Base-by-base conservation (phyloP, 2,113 vertebrate genomes). In the Amia ocellicauda region DNA sequence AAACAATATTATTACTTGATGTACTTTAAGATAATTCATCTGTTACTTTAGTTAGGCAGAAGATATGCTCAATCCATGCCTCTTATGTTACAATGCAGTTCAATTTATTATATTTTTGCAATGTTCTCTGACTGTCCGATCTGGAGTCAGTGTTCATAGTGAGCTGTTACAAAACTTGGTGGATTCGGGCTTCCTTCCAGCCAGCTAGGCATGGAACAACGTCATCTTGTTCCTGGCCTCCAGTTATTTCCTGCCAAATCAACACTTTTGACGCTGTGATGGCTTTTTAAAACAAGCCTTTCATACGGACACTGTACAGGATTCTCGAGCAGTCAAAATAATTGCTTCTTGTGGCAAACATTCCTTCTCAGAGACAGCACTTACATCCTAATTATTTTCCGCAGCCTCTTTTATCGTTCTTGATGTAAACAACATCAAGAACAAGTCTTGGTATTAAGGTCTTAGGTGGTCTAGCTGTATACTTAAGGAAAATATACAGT, bases 211-310 rank as follows among this genome's bases (percentile, higher is more conserved):
- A 19, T 26, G 26, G 29, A n/a, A 63, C 53, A 58, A 13, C 36
- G n/a, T 64, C 67, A 58, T 69, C 67, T 28, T 51, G 54, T 52
- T 69, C 28, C 26, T 47, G n/a, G 58, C 9, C 29, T 19, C 7
- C 59, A 24, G 66, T 28, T 55, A 59, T 60, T 73, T 69, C 51
- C 64, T 67, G 60, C 43, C 22, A 31, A 20, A 31, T 63, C 54
- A 26, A 54, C 60, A 22, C 63, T 28, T 28, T n/a, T 71, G 22
- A 42, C 10, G 58, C 20, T 16, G 31, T 24, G 22, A 8, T 20
- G 40, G 41, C 4, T 55, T 41, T 51, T 54, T 19, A 17, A 41
- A 53, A 51, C 47, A 43, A 20, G 43, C 58, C 41, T 53, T 23
- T 1, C n/a, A 20, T 40, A 60, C 58, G 31, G 42, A 23, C 31